Base-by-base conservation (phyloP, 2,888 invertebrate genomes). In the Drosophila vallismaia region DNA sequence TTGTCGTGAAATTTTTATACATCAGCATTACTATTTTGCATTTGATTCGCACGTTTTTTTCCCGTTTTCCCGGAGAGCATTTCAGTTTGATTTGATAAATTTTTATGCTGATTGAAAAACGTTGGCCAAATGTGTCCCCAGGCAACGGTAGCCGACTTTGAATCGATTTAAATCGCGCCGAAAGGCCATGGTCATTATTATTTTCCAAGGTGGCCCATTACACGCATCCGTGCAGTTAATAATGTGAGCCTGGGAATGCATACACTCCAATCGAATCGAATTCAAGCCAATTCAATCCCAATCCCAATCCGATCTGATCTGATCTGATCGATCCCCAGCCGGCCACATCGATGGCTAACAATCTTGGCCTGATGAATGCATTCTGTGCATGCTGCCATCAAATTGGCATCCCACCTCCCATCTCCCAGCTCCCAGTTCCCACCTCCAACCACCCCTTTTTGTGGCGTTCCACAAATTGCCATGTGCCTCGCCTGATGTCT, bases 71-170 rank as follows among this genome's bases (percentile, higher is more conserved):
- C 36, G 31, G 52, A 33, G 36, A 36, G 59, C 75, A 78, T 80
- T 83, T 74, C 86, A 80, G 77, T 87, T 85, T 87, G 86, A 85
- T 84, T 84, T 85, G 84, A 85, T 87, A 85, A 79, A 85, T 85
- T 85, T 75, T 85, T 85, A 85, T 85, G 84, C 83, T 85, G 84
- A 85, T 87, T 85, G 84, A 74, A 85, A 85, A 83, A 86, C 63
- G 85, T 71, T 81, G 79, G 71, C 83, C 74, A 74, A 85, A 85
- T 85, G 84, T 71, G 84, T 85, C 88, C 88, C 88, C 74, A 73
- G 79, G 71, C 55, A 77, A 53, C 53, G 60, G 46, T 66, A 63
- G 54, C 52, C 29, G 36, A 44, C 50, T 45, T 57, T 46, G 36
- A 70, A 70, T 81, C 70, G 51, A 74, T 68, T 86, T 71, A 74